Conservation (phyloP, 2,797 vertebrate species). For the Bucorvus abyssinicus region DNA sequence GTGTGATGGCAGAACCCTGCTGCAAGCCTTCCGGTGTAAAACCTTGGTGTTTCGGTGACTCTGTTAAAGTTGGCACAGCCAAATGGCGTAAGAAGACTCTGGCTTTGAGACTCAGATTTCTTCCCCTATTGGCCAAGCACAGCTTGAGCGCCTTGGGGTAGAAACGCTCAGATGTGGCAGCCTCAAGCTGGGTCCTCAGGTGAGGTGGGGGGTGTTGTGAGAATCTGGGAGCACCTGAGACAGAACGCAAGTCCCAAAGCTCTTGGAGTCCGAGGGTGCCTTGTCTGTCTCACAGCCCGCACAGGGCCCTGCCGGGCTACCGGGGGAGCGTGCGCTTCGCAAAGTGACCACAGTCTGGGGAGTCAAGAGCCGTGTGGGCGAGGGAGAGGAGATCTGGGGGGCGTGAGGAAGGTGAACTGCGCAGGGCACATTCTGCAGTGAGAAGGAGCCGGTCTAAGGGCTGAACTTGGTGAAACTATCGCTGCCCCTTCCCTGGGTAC, state of each 20-base stretch:
- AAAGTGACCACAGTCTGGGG: accelerated
- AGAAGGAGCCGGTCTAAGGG: neutral
- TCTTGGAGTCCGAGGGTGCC: accelerated
- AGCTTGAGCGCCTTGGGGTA: neutral
- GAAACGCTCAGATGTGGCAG: accelerated
- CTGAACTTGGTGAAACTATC: accelerated
- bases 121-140: accelerated
- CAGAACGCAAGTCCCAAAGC: neutral
- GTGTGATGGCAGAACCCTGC: neutral
- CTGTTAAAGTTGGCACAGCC: neutral
- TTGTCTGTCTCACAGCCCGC: neutral
- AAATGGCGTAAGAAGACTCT: neutral
- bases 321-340: neutral
- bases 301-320: accelerated
- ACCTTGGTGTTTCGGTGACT: neutral
- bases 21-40: neutral
- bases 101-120: neutral
- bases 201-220: accelerated
- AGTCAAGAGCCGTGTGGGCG: accelerated
- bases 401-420: neutral
- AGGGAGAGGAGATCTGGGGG: neutral
- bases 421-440: neutral
- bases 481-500: neutral
- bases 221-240: neutral
- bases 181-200: accelerated